These are phyloP conservation scores for Crocallis elinguaria DNA, from an alignment of 2,888 invertebrate species.

Conservation along the genomic window DNA sequence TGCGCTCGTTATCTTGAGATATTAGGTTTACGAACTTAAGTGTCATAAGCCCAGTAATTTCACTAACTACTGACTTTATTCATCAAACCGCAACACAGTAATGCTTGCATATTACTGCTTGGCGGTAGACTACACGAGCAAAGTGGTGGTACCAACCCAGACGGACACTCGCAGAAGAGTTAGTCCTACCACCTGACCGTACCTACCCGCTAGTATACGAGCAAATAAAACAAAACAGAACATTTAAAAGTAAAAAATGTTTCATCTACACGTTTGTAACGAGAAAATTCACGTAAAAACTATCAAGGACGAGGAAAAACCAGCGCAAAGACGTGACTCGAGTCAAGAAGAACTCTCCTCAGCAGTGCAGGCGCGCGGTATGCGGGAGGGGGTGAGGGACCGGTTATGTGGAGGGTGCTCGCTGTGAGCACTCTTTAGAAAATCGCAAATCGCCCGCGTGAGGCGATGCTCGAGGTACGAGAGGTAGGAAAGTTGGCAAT, in stretches of 20 bases:
- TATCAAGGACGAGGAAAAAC: constrained; percentile 26
- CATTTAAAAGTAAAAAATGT: neutral
- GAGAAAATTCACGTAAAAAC: constrained; percentile 39
- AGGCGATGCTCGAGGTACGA: constrained; percentile 12
- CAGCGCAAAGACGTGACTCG: constrained; percentile 30
- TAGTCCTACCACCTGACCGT: too few relatives aligned
- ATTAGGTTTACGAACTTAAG: too few relatives aligned
- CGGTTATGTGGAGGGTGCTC: constrained; percentile 70
- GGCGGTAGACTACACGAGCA: too few relatives aligned
- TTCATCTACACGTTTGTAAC: constrained; percentile 16
- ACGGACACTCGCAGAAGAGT: too few relatives aligned
- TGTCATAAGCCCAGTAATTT: too few relatives aligned
- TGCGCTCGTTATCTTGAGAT: too few relatives aligned
- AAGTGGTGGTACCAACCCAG: too few relatives aligned
- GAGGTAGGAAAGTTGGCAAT: constrained; percentile 14
- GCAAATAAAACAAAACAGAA: neutral
- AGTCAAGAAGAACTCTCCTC: constrained; percentile 26
- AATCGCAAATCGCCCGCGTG: constrained; percentile 60
- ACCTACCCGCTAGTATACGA: neutral
- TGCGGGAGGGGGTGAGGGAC: constrained; percentile 36
- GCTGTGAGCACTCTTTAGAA: constrained; percentile 64
- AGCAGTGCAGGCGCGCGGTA: constrained; percentile 5
- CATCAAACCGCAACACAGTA: too few relatives aligned
- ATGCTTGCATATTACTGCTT: too few relatives aligned
- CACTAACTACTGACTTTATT: too few relatives aligned